Base-by-base conservation (phyloP, 2,888 invertebrate species). In the Proisotoma minuta region DNA sequence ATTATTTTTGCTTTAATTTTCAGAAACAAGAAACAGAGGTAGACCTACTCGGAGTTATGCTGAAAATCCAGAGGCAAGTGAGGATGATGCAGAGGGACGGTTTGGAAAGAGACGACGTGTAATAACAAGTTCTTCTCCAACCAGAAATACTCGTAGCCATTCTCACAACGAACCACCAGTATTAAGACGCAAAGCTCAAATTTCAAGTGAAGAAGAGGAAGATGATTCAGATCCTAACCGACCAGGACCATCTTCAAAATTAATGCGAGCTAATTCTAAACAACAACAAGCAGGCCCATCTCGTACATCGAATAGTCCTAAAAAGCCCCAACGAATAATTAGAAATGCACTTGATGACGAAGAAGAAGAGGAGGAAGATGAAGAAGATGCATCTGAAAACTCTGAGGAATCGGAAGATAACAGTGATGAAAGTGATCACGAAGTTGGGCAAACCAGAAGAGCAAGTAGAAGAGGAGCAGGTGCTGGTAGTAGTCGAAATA, bases 251-350 rank as follows among this genome's bases (percentile, higher is more conserved):
- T 68, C 70, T 1, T 63, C 68, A 1, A 57, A 66, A 39, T 23
- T 61, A 18, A 1, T 47, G 10, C 54, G n/a, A 3, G 39, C 15
- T 1, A 20, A 18, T 15, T 22, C 34, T 22, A 12, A 47, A 12
- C 57, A 22, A 24, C 29, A 51, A 51, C n/a, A 22, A 43, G 3
- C 48, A 54, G 28, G 18, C 40, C 3, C 27, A 71, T 70, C 57
- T 39, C 39, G n/a, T n/a, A n/a, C 52, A 69, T 61, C 56, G 70
- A 22, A 34, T 57, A 47, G 77, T 78, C 8, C 77, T 75, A 20
- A 75, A 23, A 77, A 78, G 12, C 77, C 75, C n/a, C 74, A 76
- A 34, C 74, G 75, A 28, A 69, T 75, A 8, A 58, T 59, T 43
- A 60, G 66, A 1, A 66, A 66, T 3, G 61, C 57, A 12, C 52